A percentile compares a stretch with the other conserved stretches of the same genome.
Evolutionary conservation across 2,888 invertebrate species (phyloP).

Genomic region (Vesta saturnalis): DNA sequence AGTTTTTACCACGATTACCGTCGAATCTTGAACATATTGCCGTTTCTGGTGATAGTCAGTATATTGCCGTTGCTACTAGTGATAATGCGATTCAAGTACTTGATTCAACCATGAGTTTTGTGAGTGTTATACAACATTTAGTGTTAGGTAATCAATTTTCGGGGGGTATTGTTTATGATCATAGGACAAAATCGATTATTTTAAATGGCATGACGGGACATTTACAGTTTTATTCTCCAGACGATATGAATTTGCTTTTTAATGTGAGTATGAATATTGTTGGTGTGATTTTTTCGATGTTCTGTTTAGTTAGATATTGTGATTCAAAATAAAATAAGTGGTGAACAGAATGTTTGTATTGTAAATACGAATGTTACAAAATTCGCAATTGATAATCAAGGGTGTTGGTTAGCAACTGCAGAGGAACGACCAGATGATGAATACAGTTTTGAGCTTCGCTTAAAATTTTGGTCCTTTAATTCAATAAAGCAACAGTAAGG

Average conservation of each 20-base stretch:
- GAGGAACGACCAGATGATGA: conserved; percentile 70
- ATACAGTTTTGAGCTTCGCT: conserved; percentile 69
- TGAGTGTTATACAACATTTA: conserved; percentile 74
- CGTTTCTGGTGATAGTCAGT: conserved; percentile 70
- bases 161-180: conserved; percentile 69
- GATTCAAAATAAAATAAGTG: conserved; percentile 73
- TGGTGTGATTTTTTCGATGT: neutral
- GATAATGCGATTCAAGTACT: conserved; percentile 75
- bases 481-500: conserved; percentile 69
- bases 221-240: conserved; percentile 77
- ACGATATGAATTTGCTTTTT: conserved; percentile 72
- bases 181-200: conserved; percentile 71
- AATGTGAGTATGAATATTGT: conserved; percentile 67
- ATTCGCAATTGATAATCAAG: conserved; percentile 73
- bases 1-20: conserved; percentile 76
- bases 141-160: conserved; percentile 70
- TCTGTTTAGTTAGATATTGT: conserved; percentile 73
- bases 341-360: conserved; percentile 68
- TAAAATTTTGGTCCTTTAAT: conserved; percentile 81
- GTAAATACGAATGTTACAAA: conserved; percentile 73
- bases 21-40: conserved; percentile 72
- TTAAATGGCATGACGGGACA: conserved; percentile 79
- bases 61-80: conserved; percentile 71
- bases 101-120: conserved; percentile 65
- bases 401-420: conserved; percentile 79